Conservation (phyloP, 2,888 invertebrate genomes). For the Allacma fusca region DNA sequence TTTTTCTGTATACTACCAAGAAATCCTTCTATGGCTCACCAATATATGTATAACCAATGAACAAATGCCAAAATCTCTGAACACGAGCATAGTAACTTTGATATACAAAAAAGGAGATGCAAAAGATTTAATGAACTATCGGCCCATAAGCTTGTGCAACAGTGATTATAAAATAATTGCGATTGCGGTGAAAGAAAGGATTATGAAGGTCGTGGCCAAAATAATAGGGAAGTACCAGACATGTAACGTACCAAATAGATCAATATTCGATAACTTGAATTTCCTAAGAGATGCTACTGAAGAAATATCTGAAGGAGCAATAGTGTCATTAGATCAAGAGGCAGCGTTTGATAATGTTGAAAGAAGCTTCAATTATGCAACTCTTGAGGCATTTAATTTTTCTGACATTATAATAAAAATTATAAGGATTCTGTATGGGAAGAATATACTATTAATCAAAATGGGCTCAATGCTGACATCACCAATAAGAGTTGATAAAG, state of each 20-base stretch:
- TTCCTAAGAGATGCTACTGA: neutral
- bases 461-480: too few species aligned
- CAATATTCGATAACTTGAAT: constrained; percentile 12
- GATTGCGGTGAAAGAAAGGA: neutral
- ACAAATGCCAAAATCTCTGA: neutral
- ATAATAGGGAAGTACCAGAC: constrained; percentile 10
- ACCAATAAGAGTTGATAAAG: neutral
- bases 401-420: too few species aligned
- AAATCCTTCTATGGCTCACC: neutral
- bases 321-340: constrained; percentile 3
- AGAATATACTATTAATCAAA: too few species aligned
- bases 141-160: constrained; percentile 17
- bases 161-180: constrained; percentile 10
- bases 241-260: neutral
- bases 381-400: too few species aligned
- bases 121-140: neutral
- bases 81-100: neutral
- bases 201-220: neutral
- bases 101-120: constrained; percentile 22
- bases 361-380: too few species aligned
- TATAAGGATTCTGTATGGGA: too few species aligned
- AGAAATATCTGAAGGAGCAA: neutral
- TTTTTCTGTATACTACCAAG: neutral
- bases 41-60: neutral
- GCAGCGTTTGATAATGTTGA: too few species aligned